phyloP scores from a whole-genome alignment of 2,113 vertebrate species.

The Centropus unirufus region DNA sequence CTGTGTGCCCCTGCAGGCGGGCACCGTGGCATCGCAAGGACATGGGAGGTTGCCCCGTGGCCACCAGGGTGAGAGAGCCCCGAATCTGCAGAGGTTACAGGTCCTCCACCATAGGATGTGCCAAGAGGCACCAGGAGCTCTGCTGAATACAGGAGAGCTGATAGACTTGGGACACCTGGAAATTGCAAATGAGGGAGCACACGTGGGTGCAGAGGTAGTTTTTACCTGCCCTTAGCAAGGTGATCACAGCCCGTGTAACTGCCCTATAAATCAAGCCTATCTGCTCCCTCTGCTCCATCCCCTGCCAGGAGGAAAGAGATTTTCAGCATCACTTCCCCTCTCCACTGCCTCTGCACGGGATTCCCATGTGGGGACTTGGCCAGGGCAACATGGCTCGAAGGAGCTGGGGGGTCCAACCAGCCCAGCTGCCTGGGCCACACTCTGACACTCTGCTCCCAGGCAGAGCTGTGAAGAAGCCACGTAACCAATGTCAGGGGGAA shows the following conservation, averaged over 20 bases:
- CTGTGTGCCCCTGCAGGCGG: background rate
- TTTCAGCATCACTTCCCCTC: background rate
- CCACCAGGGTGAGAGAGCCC: rapidly evolving
- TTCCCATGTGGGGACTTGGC: background rate
- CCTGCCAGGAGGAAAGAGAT: background rate
- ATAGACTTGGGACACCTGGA: background rate
- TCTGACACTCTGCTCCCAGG: background rate
- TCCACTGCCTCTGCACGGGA: rapidly evolving
- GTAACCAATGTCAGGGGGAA: background rate
- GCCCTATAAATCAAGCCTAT: background rate
- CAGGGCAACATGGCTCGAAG: rapidly evolving
- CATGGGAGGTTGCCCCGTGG: rapidly evolving
- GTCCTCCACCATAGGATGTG: background rate
- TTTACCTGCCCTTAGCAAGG: background rate
- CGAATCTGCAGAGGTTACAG: background rate
- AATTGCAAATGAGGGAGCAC: background rate
- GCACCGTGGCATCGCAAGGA: rapidly evolving
- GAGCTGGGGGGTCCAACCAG: background rate
- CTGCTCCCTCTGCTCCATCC: background rate
- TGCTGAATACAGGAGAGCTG: background rate
- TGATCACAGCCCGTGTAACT: background rate
- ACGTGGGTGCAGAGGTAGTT: rapidly evolving
- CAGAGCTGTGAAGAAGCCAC: background rate
- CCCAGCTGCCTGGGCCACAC: rapidly evolving
- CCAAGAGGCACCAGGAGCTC: background rate